Conservation (phyloP, 2,888 invertebrate species). For the Hedychridium roseum region DNA sequence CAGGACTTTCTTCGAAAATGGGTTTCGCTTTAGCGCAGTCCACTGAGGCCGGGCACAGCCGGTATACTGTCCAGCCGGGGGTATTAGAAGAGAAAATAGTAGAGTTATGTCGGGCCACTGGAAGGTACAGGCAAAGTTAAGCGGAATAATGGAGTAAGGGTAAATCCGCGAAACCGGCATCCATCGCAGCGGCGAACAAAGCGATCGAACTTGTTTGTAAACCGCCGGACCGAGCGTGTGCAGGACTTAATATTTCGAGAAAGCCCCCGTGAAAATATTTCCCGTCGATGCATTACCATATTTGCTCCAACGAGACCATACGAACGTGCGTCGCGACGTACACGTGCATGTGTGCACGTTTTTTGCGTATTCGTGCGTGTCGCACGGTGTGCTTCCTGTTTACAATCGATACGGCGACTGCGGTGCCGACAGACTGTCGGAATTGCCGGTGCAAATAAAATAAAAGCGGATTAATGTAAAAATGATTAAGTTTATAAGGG, state of each 20-base stretch:
- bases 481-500: constrained; percentile 39
- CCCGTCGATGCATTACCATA: constrained; percentile 48
- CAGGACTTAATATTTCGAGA: constrained; percentile 30
- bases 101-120: too few species aligned
- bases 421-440: constrained; percentile 19
- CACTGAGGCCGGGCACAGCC: too few species aligned
- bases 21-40: too few species aligned
- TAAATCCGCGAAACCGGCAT: too few species aligned
- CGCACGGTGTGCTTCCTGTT: constrained; percentile 33
- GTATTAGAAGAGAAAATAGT: too few species aligned
- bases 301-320: constrained; percentile 33
- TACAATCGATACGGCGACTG: constrained; percentile 30
- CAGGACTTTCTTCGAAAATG: too few species aligned
- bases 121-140: too few species aligned
- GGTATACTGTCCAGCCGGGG: too few species aligned
- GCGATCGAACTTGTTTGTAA: constrained; percentile 32
- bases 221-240: constrained; percentile 20
- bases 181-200: too few species aligned
- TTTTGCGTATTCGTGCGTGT: constrained; percentile 14
- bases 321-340: constrained; percentile 28
- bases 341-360: constrained; percentile 43
- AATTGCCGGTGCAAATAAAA: constrained; percentile 33
- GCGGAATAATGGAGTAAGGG: too few species aligned
- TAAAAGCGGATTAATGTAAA: constrained; percentile 38
- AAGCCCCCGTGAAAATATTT: constrained; percentile 44